Evolutionary conservation across 1,140 invertebrate genomes (phyloP).

Genomic region (Magallana angulata): DNA sequence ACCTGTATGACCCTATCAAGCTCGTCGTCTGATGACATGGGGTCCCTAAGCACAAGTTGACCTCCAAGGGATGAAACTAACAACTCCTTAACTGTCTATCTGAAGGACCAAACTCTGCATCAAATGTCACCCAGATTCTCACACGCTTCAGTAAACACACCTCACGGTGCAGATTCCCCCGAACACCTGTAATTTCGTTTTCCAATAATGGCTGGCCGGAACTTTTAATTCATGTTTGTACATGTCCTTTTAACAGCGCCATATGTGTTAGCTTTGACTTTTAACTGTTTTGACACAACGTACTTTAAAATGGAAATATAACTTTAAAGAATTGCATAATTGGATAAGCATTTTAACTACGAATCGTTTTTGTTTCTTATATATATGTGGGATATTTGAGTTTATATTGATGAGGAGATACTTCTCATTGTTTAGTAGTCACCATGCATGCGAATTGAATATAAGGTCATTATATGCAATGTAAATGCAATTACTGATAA

Average conservation of each 20-base stretch:
- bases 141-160: not conserved
- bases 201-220: conserved; percentile 20
- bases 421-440: too few relatives aligned
- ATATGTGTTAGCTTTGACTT: too few relatives aligned
- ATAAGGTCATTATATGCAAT: too few relatives aligned
- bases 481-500: too few relatives aligned
- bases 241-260: not conserved
- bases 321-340: too few relatives aligned
- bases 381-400: too few relatives aligned
- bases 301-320: too few relatives aligned
- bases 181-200: conserved; percentile 3
- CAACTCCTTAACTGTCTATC: not conserved
- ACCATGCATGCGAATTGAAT: too few relatives aligned
- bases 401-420: too few relatives aligned
- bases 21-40: conserved; percentile 14
- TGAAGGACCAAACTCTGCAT: not conserved
- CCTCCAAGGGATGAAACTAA: not conserved
- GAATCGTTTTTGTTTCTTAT: too few relatives aligned
- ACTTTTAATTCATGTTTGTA: conserved; percentile 25
- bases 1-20: conserved; percentile 32
- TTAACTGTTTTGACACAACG: too few relatives aligned
- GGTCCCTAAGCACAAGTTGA: not conserved
- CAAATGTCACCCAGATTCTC: not conserved
- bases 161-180: not conserved
- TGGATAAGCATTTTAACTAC: too few relatives aligned